Percentiles rank a stretch among this genome's conserved stretches.
Conservation (phyloP, 1,140 invertebrate species). For the Dinoponera quadriceps region DNA sequence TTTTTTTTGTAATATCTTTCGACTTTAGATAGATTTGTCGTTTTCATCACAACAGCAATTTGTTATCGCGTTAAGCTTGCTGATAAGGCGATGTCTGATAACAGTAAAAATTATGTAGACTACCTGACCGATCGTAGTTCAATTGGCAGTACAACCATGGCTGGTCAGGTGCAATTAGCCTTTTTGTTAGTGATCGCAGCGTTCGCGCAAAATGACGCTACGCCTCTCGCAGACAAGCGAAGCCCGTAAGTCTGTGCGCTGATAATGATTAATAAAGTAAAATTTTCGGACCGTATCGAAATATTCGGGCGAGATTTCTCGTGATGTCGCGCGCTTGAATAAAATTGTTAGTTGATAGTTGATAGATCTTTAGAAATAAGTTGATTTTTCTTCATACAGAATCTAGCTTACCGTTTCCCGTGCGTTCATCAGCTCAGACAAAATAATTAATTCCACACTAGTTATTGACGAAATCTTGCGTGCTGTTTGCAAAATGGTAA, state of each 20-base stretch:
- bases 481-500: too few species aligned
- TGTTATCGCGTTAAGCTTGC: slow-evolving; percentile 14
- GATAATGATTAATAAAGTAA: not conserved
- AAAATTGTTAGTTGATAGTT: too few species aligned
- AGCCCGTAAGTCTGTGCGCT: slow-evolving; percentile 18
- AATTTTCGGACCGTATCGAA: not conserved
- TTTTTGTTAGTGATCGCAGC: not conserved
- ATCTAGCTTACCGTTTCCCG: too few species aligned
- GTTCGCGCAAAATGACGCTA: not conserved
- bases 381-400: too few species aligned
- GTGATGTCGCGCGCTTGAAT: too few species aligned
- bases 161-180: not conserved
- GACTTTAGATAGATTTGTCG: not conserved
- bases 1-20: not conserved
- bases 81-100: slow-evolving; percentile 43
- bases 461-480: too few species aligned
- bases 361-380: too few species aligned
- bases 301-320: not conserved
- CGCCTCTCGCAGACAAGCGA: not conserved
- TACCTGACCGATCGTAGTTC: not conserved
- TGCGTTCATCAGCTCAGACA: too few species aligned
- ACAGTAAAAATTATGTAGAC: slow-evolving; percentile 45
- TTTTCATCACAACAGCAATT: not conserved
- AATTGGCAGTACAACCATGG: slow-evolving; percentile 28
- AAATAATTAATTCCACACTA: too few species aligned